phyloP scores from a whole-genome alignment of 2,113 vertebrate genomes.

The Poecile atricapillus region DNA sequence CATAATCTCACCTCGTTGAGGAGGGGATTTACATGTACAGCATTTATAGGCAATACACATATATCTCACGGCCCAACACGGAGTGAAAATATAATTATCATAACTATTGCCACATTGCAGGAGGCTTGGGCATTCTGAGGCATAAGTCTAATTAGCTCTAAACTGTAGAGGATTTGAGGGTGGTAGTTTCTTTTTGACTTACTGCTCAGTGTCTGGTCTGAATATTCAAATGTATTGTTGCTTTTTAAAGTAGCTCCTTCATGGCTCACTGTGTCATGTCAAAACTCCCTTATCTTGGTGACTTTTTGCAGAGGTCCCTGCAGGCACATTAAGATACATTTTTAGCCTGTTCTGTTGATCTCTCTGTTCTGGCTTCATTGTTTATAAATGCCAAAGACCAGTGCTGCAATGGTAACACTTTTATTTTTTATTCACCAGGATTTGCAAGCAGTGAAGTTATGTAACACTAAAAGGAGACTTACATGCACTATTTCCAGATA shows the following conservation, averaged over 20 bases:
- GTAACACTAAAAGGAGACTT: neutral
- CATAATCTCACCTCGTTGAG: constrained; percentile 32
- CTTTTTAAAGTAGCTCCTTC: constrained; percentile 67
- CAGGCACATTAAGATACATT: constrained; percentile 63
- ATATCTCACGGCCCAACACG: constrained; percentile 64
- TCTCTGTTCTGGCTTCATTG: constrained; percentile 64
- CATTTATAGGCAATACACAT: constrained; percentile 35
- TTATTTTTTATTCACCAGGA: constrained; percentile 43
- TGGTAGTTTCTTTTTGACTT: constrained; percentile 67
- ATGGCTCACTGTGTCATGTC: constrained; percentile 61
- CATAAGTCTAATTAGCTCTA: constrained; percentile 75
- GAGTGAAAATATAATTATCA: constrained; percentile 71
- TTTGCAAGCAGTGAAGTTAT: neutral
- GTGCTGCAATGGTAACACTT: constrained; percentile 34
- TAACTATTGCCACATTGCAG: constrained; percentile 67
- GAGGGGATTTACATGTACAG: constrained; percentile 54
- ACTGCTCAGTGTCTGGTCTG: constrained; percentile 62
- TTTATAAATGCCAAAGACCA: constrained; percentile 60
- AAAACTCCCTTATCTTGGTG: constrained; percentile 65
- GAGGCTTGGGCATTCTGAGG: constrained; percentile 57
- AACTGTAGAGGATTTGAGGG: constrained; percentile 70
- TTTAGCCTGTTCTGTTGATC: constrained; percentile 71
- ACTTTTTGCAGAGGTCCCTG: constrained; percentile 62
- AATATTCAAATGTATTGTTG: constrained; percentile 73
- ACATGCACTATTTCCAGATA: constrained; percentile 6